Evolutionary conservation across 1,140 invertebrate genomes (phyloP).

Genomic region (Leucophenga varia): DNA sequence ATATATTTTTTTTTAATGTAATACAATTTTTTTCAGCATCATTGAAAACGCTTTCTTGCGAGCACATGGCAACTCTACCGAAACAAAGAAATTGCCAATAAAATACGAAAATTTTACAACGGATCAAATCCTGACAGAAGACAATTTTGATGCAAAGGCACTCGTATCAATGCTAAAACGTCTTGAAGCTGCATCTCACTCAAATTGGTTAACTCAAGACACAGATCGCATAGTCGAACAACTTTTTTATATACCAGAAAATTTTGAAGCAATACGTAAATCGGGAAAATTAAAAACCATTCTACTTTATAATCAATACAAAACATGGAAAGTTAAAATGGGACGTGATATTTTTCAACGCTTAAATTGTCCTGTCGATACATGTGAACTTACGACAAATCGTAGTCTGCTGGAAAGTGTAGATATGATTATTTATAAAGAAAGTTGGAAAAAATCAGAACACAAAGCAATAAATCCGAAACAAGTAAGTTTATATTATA

Average conservation of each 20-base stretch:
- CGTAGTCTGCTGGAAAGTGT: constrained; percentile 68
- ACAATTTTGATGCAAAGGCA: too few species aligned
- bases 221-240: constrained; percentile 70
- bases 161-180: too few species aligned
- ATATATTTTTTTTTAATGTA: too few species aligned
- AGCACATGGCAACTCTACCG: too few species aligned
- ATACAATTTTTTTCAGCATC: too few species aligned
- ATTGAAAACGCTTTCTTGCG: too few species aligned
- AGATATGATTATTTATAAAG: constrained; percentile 84
- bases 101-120: too few species aligned
- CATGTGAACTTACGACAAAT: constrained; percentile 72
- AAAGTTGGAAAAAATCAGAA: constrained; percentile 70
- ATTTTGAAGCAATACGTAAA: constrained; percentile 57
- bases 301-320: constrained; percentile 75
- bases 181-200: too few species aligned
- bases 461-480: constrained; percentile 57
- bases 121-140: too few species aligned
- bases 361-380: constrained; percentile 65
- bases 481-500: constrained; percentile 77
- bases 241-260: constrained; percentile 71
- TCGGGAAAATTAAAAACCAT: constrained; percentile 69
- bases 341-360: constrained; percentile 53
- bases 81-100: too few species aligned
- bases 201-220: too few species aligned
- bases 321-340: constrained; percentile 70